Evolutionary conservation across 1,140 invertebrate genomes (phyloP).

Genomic region (Kradibia gibbosae): DNA sequence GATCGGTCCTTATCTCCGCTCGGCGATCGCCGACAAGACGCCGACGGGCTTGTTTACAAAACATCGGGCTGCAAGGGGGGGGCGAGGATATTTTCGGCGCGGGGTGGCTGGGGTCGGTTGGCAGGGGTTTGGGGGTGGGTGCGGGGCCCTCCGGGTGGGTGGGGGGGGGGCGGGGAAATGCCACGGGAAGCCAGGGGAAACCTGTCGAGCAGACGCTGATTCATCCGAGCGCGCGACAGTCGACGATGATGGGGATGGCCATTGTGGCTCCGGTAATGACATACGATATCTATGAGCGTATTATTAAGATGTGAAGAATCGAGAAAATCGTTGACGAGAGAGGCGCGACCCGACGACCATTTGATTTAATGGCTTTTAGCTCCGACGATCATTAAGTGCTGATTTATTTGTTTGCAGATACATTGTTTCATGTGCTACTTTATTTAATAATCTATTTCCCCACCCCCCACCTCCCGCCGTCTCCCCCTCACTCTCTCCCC

Average conservation of each 20-base stretch:
- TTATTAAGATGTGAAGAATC: constrained; percentile 15
- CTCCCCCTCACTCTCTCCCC: background rate
- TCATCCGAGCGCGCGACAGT: background rate
- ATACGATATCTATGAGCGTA: background rate
- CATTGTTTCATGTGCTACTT: background rate
- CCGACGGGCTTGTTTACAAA: constrained; percentile 61
- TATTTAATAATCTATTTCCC: background rate
- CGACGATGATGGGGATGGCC: background rate
- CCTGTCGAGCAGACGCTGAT: constrained; percentile 9
- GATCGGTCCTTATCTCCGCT: constrained; percentile 49
- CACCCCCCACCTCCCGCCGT: background rate
- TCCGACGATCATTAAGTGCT: background rate
- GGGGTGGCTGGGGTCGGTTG: background rate
- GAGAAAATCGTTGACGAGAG: background rate
- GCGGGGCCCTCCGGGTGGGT: background rate
- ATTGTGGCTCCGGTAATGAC: background rate
- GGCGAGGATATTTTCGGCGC: background rate
- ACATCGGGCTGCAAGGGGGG: constrained; percentile 56
- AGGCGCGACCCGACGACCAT: background rate
- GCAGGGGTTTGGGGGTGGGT: no score
- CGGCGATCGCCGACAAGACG: constrained; percentile 18
- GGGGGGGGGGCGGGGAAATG: background rate
- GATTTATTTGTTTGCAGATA: constrained; percentile 16
- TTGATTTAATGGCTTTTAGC: background rate
- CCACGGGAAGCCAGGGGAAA: background rate